Conservation (phyloP, 2,797 vertebrate genomes). For the Peromyscus melanophrys region DNA sequence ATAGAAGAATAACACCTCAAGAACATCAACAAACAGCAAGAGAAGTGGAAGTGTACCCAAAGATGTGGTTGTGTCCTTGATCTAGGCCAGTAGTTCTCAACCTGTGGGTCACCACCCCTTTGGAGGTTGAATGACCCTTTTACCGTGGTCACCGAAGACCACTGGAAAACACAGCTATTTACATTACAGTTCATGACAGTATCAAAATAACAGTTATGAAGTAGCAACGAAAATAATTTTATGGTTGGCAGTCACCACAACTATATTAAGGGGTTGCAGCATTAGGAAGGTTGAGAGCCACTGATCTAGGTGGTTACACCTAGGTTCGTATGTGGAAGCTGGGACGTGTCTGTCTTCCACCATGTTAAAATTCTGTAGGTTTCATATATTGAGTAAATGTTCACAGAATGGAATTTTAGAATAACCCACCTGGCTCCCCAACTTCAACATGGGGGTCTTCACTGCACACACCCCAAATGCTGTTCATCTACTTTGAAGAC, state of each 20-base stretch:
- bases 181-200: not conserved
- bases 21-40: not conserved
- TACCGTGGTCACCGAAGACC: not conserved
- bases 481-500: not conserved
- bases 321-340: not conserved
- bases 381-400: not conserved
- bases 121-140: not conserved
- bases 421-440: not conserved
- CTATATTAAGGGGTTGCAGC: not conserved
- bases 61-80: not conserved
- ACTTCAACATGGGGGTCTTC: not conserved
- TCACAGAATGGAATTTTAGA: not conserved
- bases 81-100: not conserved
- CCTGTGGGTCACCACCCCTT: not conserved
- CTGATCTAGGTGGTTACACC: not conserved
- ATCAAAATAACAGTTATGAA: not conserved
- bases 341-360: not conserved
- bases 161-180: not conserved
- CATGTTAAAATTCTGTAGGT: not conserved
- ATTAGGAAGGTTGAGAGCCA: not conserved
- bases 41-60: not conserved
- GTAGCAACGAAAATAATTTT: not conserved
- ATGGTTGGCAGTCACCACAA: not conserved
- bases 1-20: conserved; percentile 16
- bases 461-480: not conserved